Percentiles rank a stretch among this genome's conserved stretches.
These are phyloP conservation scores for Nudaria mundana DNA, from an alignment of 2,888 invertebrate species.

Conservation along the genomic window DNA sequence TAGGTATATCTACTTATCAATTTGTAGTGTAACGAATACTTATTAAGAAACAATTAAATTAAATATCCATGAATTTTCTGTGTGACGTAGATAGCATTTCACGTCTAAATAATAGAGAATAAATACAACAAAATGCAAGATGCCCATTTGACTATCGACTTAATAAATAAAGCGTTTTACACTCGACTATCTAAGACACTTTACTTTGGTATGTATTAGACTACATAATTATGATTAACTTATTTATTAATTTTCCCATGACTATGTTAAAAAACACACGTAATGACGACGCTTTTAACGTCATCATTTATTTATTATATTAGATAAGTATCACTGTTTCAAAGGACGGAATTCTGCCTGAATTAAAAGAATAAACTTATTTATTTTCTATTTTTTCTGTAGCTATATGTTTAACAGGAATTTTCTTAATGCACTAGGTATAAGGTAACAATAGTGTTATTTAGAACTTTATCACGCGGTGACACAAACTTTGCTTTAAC, in stretches of 20 bases:
- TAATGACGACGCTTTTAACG: slow-evolving; percentile 14
- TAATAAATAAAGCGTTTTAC: slow-evolving; percentile 78
- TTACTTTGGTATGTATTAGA: slow-evolving; percentile 76
- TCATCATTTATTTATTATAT: slow-evolving; percentile 12
- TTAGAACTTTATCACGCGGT: slow-evolving; percentile 33
- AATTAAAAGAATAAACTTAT: slow-evolving; percentile 15
- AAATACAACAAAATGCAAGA: slow-evolving; percentile 31
- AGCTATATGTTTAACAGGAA: slow-evolving; percentile 32
- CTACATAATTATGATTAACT: slow-evolving; percentile 49
- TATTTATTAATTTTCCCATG: slow-evolving; percentile 22
- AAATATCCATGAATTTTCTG: not conserved
- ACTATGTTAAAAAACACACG: slow-evolving; percentile 20
- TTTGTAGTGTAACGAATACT: too few relatives aligned
- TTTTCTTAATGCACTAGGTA: slow-evolving; percentile 44
- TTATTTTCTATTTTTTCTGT: slow-evolving; percentile 17
- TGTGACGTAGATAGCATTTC: too few relatives aligned
- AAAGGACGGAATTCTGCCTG: slow-evolving; percentile 32
- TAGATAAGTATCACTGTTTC: slow-evolving; percentile 36
- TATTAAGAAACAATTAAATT: slow-evolving; percentile 1
- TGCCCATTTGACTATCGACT: slow-evolving; percentile 32
- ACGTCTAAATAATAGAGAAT: too few relatives aligned
- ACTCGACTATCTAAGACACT: slow-evolving; percentile 75
- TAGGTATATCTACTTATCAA: too few relatives aligned
- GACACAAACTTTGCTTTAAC: slow-evolving; percentile 4
- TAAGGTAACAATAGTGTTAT: slow-evolving; percentile 42